Conservation (phyloP, 2,797 vertebrate genomes). For the Eurystomus glaucurus region DNA sequence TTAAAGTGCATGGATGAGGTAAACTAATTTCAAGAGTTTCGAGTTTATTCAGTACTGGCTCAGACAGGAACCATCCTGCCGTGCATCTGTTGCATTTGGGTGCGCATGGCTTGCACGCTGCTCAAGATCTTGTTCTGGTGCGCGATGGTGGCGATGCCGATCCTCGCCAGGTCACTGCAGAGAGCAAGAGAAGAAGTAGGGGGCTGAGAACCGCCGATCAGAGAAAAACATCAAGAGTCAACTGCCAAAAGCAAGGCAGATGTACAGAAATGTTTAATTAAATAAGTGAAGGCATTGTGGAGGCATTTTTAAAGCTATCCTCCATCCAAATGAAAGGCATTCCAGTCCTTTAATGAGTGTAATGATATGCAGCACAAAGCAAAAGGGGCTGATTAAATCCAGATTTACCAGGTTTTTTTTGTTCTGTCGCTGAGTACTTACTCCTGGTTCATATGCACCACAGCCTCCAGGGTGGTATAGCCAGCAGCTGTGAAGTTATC, state of each 20-base stretch:
- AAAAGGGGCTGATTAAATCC: constrained; percentile 82
- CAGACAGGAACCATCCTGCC: constrained; percentile 98
- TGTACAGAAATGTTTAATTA: constrained; percentile 77
- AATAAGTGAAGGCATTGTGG: constrained; percentile 52
- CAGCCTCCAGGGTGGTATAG: constrained; percentile 93
- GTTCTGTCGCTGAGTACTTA: constrained; percentile 89
- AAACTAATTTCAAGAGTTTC: constrained; percentile 94
- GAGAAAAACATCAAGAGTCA: constrained; percentile 46
- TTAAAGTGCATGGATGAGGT: constrained; percentile 99
- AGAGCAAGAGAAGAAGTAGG: constrained; percentile 49
- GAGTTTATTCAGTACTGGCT: constrained; percentile 85
- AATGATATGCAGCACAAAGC: constrained; percentile 83
- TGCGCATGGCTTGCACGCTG: constrained; percentile 94
- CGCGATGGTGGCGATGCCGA: constrained; percentile 90
- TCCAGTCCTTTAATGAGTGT: constrained; percentile 75
- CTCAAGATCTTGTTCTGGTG: constrained; percentile 98
- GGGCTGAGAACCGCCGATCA: constrained; percentile 19
- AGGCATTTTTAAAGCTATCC: constrained; percentile 63
- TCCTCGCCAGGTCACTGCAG: constrained; percentile 92
- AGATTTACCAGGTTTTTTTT: constrained; percentile 82
- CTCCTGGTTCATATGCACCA: constrained; percentile 98
- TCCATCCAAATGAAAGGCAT: constrained; percentile 81
- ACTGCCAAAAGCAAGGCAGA: constrained; percentile 74
- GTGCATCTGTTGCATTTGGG: constrained; percentile 97
- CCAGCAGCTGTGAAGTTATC: constrained; percentile 97